Percentiles rank a stretch among this genome's conserved stretches.
These are phyloP conservation scores for Matsumurasca onukii DNA, from an alignment of 1,140 invertebrate species.

Conservation along the genomic window DNA sequence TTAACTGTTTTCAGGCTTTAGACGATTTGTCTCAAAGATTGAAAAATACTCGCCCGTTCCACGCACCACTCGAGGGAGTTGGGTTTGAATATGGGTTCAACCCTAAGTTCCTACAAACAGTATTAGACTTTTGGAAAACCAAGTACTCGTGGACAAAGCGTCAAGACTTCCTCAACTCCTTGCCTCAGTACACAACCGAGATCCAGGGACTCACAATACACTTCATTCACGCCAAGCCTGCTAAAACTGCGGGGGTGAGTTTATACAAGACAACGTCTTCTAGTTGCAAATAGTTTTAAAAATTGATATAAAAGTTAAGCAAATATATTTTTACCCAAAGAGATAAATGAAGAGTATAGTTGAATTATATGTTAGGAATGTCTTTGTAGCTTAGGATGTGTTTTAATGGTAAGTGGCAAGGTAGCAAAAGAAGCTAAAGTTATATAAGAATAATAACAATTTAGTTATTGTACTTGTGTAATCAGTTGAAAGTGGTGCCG, in stretches of 20 bases:
- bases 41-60: slow-evolving; percentile 14
- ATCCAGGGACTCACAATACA: slow-evolving; percentile 73
- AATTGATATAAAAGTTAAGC: too few species aligned
- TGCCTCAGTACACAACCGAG: slow-evolving; percentile 71
- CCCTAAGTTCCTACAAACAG: slow-evolving; percentile 60
- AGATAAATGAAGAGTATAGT: too few species aligned
- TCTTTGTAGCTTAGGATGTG: too few species aligned
- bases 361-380: too few species aligned
- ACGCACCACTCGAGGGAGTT: slow-evolving; percentile 60
- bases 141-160: slow-evolving; percentile 73
- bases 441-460: too few species aligned
- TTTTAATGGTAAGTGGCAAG: too few species aligned
- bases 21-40: slow-evolving; percentile 34
- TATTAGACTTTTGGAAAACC: slow-evolving; percentile 71
- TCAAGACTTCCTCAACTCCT: slow-evolving; percentile 65
- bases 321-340: too few species aligned
- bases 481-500: slow-evolving; percentile 53
- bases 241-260: slow-evolving; percentile 41
- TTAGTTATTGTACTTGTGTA: too few species aligned
- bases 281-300: background rate
- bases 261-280: background rate
- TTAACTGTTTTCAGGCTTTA: too few species aligned
- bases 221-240: slow-evolving; percentile 64
- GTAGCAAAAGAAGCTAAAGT: too few species aligned
- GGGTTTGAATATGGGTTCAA: slow-evolving; percentile 80